These are phyloP conservation scores for Octomys mimax DNA, from an alignment of 2,797 vertebrate species.

Conservation along the genomic window DNA sequence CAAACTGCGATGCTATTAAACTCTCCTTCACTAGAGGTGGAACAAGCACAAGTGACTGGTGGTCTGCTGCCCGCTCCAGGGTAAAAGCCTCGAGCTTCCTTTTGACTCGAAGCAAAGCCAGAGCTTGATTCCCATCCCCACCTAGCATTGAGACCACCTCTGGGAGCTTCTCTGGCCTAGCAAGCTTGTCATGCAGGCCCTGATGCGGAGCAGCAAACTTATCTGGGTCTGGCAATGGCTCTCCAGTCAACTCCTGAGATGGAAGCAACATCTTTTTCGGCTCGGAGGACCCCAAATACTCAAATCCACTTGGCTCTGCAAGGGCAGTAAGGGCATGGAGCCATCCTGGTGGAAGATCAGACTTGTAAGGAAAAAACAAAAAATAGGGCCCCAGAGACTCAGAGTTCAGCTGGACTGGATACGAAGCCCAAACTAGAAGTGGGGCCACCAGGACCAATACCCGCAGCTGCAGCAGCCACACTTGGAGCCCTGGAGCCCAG, in stretches of 20 bases:
- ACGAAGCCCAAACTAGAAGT: background rate
- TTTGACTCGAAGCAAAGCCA: background rate
- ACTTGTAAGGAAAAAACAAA: background rate
- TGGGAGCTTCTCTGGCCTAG: background rate
- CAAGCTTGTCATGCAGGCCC: background rate
- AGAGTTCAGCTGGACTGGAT: background rate
- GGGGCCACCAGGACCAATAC: background rate
- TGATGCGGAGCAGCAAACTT: background rate
- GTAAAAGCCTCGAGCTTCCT: background rate
- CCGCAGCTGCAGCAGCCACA: background rate
- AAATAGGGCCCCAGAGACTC: background rate
- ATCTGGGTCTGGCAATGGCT: background rate
- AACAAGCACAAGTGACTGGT: background rate
- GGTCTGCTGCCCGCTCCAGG: background rate
- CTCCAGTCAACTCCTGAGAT: background rate
- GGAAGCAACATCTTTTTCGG: background rate
- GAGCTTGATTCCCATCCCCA: background rate
- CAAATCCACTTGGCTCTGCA: background rate
- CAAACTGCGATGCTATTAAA: background rate
- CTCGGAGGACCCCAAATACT: background rate
- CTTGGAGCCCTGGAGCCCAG: background rate
- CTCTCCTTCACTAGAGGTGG: background rate
- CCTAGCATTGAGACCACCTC: background rate
- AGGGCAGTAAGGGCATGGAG: background rate
- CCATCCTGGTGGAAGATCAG: no score